A percentile compares a stretch with the other conserved stretches of the same genome.
phyloP scores from a whole-genome alignment of 2,113 vertebrate genomes.

The Maccullochella peelii region DNA sequence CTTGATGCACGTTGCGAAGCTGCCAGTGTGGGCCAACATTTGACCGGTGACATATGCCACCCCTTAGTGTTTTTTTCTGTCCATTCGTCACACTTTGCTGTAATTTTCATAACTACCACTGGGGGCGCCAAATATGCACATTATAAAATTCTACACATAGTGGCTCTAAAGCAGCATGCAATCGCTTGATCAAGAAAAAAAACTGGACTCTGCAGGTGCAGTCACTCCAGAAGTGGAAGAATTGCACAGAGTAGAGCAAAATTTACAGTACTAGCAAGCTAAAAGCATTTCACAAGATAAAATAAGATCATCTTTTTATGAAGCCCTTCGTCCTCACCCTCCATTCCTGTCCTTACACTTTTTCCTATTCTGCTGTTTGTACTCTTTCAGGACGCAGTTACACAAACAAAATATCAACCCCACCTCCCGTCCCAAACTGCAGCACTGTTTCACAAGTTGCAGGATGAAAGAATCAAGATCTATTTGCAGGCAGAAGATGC shows the following conservation, averaged over 20 bases:
- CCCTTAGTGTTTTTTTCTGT: too few species aligned
- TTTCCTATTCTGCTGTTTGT: neutral
- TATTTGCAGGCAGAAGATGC: neutral
- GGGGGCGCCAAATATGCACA: neutral
- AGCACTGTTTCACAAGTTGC: neutral
- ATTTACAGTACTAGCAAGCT: neutral
- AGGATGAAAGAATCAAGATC: neutral
- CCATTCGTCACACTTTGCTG: neutral
- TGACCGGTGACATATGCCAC: too few species aligned
- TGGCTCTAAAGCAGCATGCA: neutral
- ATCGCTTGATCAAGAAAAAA: neutral
- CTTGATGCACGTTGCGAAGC: too few species aligned
- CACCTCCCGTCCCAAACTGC: neutral
- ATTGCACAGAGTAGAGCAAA: neutral
- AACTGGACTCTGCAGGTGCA: neutral
- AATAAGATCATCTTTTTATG: neutral
- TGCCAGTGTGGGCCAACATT: too few species aligned
- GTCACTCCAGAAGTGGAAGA: neutral
- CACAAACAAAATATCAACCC: neutral
- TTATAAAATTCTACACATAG: neutral
- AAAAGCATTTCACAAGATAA: neutral
- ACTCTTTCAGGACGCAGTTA: neutral
- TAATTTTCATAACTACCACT: neutral
- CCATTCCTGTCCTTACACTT: neutral
- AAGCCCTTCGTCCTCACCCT: neutral